These are phyloP conservation scores for Xyrauchen texanus DNA, from an alignment of 2,113 vertebrate species.

Conservation along the genomic window DNA sequence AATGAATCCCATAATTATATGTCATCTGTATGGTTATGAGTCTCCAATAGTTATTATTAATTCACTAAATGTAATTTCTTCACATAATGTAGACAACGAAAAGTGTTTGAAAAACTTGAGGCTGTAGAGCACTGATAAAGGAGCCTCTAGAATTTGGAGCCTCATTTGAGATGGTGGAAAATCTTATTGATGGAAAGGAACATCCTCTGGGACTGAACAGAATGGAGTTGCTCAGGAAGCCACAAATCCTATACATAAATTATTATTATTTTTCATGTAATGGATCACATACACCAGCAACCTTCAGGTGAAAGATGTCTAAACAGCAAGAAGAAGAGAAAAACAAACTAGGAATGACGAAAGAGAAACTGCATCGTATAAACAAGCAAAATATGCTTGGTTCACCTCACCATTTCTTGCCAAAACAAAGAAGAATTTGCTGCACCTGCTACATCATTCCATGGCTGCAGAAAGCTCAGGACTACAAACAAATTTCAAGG, in stretches of 20 bases:
- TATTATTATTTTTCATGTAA: constrained; percentile 47
- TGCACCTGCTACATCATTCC: neutral
- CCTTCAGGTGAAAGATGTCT: constrained; percentile 7
- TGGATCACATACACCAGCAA: constrained; percentile 50
- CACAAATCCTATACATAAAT: too few species aligned
- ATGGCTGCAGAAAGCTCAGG: neutral
- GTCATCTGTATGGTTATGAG: neutral
- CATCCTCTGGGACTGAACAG: neutral
- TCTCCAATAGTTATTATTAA: neutral
- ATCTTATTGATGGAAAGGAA: constrained; percentile 1
- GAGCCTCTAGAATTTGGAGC: too few species aligned
- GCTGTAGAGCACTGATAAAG: neutral
- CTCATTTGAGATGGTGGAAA: neutral
- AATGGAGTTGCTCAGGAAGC: too few species aligned
- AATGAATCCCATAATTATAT: neutral
- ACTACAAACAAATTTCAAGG: constrained; percentile 11
- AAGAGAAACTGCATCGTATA: neutral
- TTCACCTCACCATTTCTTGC: neutral
- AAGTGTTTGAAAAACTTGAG: neutral
- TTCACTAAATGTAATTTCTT: neutral
- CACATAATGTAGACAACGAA: neutral
- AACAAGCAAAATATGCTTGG: too few species aligned
- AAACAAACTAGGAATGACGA: neutral
- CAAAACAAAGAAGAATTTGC: neutral
- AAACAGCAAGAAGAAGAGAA: neutral